Base-by-base conservation (phyloP, 2,113 vertebrate species). In the Dermatemys mawii region DNA sequence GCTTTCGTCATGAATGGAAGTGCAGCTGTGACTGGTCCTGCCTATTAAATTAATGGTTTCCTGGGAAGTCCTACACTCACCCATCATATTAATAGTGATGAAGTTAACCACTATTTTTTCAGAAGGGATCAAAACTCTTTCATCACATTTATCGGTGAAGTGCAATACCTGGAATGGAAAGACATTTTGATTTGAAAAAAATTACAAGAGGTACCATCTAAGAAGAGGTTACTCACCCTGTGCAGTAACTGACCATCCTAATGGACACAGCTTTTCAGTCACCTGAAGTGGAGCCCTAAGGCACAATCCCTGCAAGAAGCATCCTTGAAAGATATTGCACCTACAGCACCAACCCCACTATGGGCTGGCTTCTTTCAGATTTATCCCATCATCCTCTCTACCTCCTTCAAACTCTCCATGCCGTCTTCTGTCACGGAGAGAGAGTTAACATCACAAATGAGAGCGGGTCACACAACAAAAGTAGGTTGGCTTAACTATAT, bases 41-140 rank as follows among this genome's bases (percentile, higher is more conserved):
- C 70, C 96, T 0, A 57, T 60, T 0, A 78, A 53, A 76, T 0
- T 10, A 55, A 0, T 19, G 84, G 91, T 95, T 81, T 97, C 94
- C 11, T 76, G 92, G 92, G 93, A 67, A 48, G 60, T 35, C 76
- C 93, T 97, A 51, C 78, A 53, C 50, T 97, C 97, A 73, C 98
- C 97, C 86, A 89, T 1, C 78, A 95, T 67, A 13, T 46, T 95
- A 87, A 98, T 0, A n/a, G 94, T 90, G 86, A 98, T 97, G 26
- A 97, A 90, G 81, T 97, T 98, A 87, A 98, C 46, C 41, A 95
- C 73, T 70, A 96, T 81, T 94, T 97, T 97, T 95, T 98, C 98
- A 91, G 94, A 78, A 48, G 97, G 97, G 38, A 96, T 89, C 81
- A 98, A 98, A 96, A 97, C 92, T 6, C 46, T 91, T 94, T 94